Base-by-base conservation (phyloP, 2,113 vertebrate species). In the Theropithecus gelada region DNA sequence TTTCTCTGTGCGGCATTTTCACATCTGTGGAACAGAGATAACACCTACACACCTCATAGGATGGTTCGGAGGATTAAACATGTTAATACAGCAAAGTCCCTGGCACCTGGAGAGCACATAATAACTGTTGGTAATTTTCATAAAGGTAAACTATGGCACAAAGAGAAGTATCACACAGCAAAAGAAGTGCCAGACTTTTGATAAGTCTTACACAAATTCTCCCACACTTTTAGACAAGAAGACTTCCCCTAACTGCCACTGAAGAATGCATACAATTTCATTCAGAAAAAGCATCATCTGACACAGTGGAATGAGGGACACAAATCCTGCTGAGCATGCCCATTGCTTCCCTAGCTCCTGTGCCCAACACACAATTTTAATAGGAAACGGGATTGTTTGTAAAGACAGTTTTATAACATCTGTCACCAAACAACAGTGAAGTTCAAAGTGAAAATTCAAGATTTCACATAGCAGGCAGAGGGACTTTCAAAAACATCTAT, bases 381-480 rank as follows among this genome's bases (percentile, higher is more conserved):
- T 35, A 86, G 66, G 48, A 82, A 91, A 91, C 38, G 50, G 50
- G n/a, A 25, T 79, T 94, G 57, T 84, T 68, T 86, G 50, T 66
- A 93, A 81, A 92, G 87, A 79, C 35, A 81, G 70, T 72, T 94
- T 97, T 84, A 79, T 73, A 87, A 95, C n/a, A 90, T 80, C 73
- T 13, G 45, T 57, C 72, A 93, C 59, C 81, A 97, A 91, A 97
- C 18, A 55, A 64, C 94, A 95, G 94, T 50, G 68, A 64, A 64
- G 61, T 70, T 94, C 84, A 94, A 83, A 96, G 55, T 88, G 32
- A 96, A 95, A 93, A 88, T 84, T 85, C 75, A 76, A 95, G 59
- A 57, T 75, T 82, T 96, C 72, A 20, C 61, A 73, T 32, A 66
- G 88, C 48, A 90, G 16, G 38, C 40, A 90, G 17, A 55, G 40